Base-by-base conservation (phyloP, 2,113 vertebrate species). In the Carassius carassius region DNA sequence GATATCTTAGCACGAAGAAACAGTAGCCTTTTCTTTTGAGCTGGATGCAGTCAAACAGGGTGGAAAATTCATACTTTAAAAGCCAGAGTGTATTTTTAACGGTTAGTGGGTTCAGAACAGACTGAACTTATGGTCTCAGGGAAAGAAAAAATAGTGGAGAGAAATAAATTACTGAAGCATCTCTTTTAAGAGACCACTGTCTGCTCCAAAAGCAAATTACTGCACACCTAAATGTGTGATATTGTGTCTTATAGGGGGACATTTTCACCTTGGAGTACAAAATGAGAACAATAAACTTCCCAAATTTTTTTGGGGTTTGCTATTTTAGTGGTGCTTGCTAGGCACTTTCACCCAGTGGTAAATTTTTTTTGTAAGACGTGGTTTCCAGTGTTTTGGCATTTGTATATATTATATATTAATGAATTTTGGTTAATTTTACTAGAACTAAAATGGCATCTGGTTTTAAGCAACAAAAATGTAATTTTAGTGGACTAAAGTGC, bases 41-140 rank as follows among this genome's bases (percentile, higher is more conserved):
- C 44, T 73, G 23, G 51, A 14, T 60, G 11, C 0, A 58, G 16
- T 7, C 74, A 63, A 77, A 35, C 41, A 83, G 44, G 58, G 35
- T 73, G 23, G 49, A n/a, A n/a, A 37, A 56, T 63, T 47, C 72
- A 75, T 44, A 41, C 13, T 65, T 62, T 51, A 51, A 54, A 49
- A 29, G 17, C 13, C 56, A 44, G 16, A 29, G 58, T 83, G 23
- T 76, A 41, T 86, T 80, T 84, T 81, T 62, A 74, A 85, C 17
- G 76, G 74, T 77, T 62, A 69, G 35, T 44, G 25, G n/a, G 29
- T 80, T 29, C 8, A 70, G 67, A 83, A 67, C 44, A 54, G 80
- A 67, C 78, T 70, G 84, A 84, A 84, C 72, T 81, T 70, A 21
- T 70, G 17, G 32, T 70, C 32, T 37, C 21, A 60, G 21, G 23